These are phyloP conservation scores for Athene noctua DNA, from an alignment of 2,113 vertebrate genomes.

Conservation along the genomic window DNA sequence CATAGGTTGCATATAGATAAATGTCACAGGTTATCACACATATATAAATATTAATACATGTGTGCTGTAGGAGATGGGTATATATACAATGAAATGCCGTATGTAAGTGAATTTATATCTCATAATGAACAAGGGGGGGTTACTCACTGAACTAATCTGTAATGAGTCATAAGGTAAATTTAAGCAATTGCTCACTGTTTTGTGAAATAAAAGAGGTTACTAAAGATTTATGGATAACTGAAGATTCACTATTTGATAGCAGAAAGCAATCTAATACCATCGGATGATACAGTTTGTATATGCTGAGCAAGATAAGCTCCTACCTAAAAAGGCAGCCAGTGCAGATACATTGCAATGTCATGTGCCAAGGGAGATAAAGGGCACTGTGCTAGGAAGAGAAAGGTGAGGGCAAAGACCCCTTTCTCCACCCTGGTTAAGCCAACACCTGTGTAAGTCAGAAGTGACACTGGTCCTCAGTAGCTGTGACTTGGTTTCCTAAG, in stretches of 20 bases:
- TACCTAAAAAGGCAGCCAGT: not conserved
- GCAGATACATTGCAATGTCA: not conserved
- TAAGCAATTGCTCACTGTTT: not conserved
- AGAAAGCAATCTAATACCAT: not conserved
- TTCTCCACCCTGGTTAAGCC: not conserved
- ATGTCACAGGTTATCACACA: not conserved
- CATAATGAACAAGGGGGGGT: not conserved
- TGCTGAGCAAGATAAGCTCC: not conserved
- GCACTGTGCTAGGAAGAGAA: not conserved
- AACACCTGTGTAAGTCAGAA: not conserved
- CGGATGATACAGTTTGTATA: not conserved
- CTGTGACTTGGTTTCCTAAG: not conserved
- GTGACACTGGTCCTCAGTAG: not conserved
- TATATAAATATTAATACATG: not conserved
- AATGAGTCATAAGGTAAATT: constrained; percentile 31
- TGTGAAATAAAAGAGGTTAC: not conserved
- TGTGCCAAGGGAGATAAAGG: not conserved
- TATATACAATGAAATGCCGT: not conserved
- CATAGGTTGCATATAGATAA: not conserved
- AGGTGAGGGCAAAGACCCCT: not conserved
- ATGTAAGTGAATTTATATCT: not conserved
- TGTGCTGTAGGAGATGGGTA: not conserved
- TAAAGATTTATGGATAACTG: constrained; percentile 11
- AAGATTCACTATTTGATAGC: not conserved
- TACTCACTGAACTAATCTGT: not conserved